Percentiles rank a stretch among this genome's conserved stretches.
phyloP scores from a whole-genome alignment of 2,888 invertebrate species.

The Altica lythri region DNA sequence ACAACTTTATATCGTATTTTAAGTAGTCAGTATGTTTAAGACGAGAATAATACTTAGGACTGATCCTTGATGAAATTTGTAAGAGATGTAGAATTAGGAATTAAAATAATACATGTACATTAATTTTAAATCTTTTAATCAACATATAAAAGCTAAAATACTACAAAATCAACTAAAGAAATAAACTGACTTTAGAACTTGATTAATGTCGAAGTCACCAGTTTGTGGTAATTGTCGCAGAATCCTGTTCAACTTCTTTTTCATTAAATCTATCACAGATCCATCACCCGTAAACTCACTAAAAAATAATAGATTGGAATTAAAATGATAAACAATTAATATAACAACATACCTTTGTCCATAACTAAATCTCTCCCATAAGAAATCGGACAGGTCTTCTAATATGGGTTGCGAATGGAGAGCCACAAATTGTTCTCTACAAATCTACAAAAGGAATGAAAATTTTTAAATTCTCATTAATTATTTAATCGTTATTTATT shows the following conservation, averaged over 20 bases:
- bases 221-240: conserved; percentile 71
- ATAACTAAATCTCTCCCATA: conserved; percentile 71
- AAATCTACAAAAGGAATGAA: conserved; percentile 67
- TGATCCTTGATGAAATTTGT: no score
- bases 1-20: no score
- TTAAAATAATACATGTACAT: no score
- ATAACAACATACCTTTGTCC: conserved; percentile 61
- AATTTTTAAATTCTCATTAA: no score
- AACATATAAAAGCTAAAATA: conserved; percentile 10
- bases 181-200: conserved; percentile 78
- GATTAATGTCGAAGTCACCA: conserved; percentile 76
- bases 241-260: conserved; percentile 65
- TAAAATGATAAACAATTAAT: conserved; percentile 7
- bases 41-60: no score
- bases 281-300: conserved; percentile 61
- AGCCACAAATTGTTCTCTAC: conserved; percentile 97
- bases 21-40: no score
- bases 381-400: conserved; percentile 78
- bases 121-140: conserved; percentile 3
- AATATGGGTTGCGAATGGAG: conserved; percentile 92
- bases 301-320: conserved; percentile 43
- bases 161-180: conserved; percentile 75
- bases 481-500: no score
- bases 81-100: no score
- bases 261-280: conserved; percentile 62